Conservation (phyloP, 2,113 vertebrate species). For the Rhinopomastus cyanomelas region DNA sequence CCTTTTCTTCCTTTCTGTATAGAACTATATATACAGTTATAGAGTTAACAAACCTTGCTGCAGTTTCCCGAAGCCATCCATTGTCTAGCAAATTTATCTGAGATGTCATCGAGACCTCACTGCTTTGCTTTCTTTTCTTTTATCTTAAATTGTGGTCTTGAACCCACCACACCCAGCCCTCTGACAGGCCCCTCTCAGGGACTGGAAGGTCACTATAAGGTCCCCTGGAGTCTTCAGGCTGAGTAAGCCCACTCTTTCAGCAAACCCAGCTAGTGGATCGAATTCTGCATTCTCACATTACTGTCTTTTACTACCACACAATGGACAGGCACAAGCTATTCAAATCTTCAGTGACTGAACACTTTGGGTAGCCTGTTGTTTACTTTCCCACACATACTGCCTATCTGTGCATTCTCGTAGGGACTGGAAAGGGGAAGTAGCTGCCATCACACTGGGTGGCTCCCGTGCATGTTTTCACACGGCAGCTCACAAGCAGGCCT, state of each 20-base stretch:
- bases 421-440: neutral
- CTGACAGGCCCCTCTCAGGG: too few species aligned
- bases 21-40: too few species aligned
- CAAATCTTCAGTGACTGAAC: neutral
- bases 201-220: too few species aligned
- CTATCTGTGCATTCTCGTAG: neutral
- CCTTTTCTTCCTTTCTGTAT: too few species aligned
- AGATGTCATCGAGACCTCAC: too few species aligned
- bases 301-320: neutral
- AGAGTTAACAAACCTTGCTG: too few species aligned
- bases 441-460: neutral
- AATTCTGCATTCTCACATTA: neutral
- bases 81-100: neutral
- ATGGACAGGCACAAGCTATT: neutral
- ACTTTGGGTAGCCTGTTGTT: neutral
- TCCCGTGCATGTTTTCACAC: neutral
- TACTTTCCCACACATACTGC: neutral
- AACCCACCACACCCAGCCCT: too few species aligned
- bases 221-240: neutral
- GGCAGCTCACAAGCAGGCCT: neutral
- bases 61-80: too few species aligned
- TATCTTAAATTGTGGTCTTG: too few species aligned
- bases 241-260: neutral
- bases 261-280: neutral
- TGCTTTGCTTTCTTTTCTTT: too few species aligned